Evolutionary conservation across 2,113 vertebrate species (phyloP).

Genomic region (Sinocyclocheilus grahami): DNA sequence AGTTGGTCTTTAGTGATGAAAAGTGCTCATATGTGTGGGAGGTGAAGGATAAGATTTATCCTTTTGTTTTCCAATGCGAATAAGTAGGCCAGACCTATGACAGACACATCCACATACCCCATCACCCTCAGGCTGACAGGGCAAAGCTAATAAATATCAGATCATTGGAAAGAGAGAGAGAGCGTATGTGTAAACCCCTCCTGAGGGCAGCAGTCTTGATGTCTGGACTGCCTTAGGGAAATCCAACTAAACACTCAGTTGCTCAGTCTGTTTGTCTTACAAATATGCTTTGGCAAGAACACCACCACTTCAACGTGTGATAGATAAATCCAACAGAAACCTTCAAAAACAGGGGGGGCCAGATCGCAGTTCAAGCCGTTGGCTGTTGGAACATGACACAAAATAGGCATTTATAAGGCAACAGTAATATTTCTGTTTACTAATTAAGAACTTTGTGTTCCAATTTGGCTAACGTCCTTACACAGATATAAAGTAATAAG

Average conservation of each 20-base stretch:
- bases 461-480: constrained; percentile 33
- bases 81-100: constrained; percentile 57
- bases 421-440: constrained; percentile 40
- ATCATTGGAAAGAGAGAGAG: constrained; percentile 17
- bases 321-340: constrained; percentile 43
- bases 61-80: constrained; percentile 56
- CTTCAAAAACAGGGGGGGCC: constrained; percentile 6
- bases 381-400: constrained; percentile 21
- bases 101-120: constrained; percentile 61
- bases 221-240: constrained; percentile 27
- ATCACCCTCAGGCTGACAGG: constrained; percentile 52
- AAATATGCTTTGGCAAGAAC: constrained; percentile 43
- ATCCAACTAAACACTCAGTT: constrained; percentile 29
- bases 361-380: neutral
- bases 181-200: constrained; percentile 43
- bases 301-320: constrained; percentile 30
- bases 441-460: constrained; percentile 35
- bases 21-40: constrained; percentile 25
- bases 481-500: constrained; percentile 3
- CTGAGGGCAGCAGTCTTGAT: constrained; percentile 23
- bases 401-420: constrained; percentile 33
- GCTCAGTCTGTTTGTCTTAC: constrained; percentile 40
- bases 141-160: constrained; percentile 56
- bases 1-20: constrained; percentile 14
- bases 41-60: constrained; percentile 63